Percentiles rank a stretch among this genome's conserved stretches.
phyloP scores from a whole-genome alignment of 2,113 vertebrate genomes.

The Murina feae region DNA sequence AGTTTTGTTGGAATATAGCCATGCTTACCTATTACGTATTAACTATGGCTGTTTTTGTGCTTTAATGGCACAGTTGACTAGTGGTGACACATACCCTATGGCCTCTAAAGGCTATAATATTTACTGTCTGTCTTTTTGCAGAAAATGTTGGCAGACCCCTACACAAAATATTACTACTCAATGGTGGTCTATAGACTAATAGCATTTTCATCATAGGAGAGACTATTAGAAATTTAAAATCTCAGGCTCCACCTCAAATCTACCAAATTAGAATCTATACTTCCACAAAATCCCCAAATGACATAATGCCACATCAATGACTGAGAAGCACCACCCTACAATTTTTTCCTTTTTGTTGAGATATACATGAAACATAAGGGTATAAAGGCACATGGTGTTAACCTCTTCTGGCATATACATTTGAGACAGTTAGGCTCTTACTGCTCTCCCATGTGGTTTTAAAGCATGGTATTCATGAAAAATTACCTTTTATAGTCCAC shows the following conservation, averaged over 20 bases:
- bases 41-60: not conserved
- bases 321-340: not conserved
- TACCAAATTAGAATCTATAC: not conserved
- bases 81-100: not conserved
- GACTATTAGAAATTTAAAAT: not conserved
- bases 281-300: not conserved
- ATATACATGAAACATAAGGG: not conserved
- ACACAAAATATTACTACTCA: not conserved
- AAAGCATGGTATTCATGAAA: not conserved
- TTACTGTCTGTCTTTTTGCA: not conserved
- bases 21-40: not conserved
- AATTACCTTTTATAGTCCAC: not conserved
- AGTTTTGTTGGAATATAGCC: not conserved
- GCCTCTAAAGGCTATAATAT: not conserved
- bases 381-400: not conserved
- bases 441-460: not conserved
- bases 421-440: not conserved
- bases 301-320: not conserved
- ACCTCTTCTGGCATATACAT: not conserved
- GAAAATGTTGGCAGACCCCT: not conserved
- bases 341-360: not conserved
- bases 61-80: not conserved
- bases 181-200: not conserved
- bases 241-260: not conserved
- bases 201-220: not conserved